These are phyloP conservation scores for Zeugodacus cucurbitae DNA, from an alignment of 1,140 invertebrate genomes.

Conservation along the genomic window DNA sequence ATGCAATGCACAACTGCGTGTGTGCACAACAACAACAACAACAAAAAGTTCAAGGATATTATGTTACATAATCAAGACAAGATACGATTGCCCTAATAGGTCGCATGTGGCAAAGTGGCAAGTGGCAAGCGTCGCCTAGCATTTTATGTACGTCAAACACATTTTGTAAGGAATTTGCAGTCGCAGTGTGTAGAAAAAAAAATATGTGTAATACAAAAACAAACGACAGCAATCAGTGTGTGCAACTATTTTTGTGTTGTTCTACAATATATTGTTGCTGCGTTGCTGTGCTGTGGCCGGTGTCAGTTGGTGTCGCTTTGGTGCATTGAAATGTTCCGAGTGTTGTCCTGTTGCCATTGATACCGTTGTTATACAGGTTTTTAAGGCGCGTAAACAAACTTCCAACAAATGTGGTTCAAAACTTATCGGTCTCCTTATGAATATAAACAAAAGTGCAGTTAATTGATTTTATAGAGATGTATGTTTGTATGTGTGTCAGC, in stretches of 20 bases:
- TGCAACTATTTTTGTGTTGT: slow-evolving; percentile 4
- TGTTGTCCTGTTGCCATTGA: slow-evolving; percentile 28
- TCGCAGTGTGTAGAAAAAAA: not conserved
- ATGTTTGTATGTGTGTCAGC: not conserved
- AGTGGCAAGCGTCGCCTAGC: not conserved
- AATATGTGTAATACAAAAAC: not conserved
- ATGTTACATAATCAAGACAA: not conserved
- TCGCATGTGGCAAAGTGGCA: too few relatives aligned
- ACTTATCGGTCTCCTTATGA: not conserved
- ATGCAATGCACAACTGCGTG: not conserved
- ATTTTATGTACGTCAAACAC: not conserved
- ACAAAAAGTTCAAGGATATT: slow-evolving; percentile 14
- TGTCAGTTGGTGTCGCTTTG: not conserved
- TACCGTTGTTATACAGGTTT: slow-evolving; percentile 2
- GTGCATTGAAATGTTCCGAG: not conserved
- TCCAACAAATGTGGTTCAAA: not conserved
- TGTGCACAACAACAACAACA: too few relatives aligned
- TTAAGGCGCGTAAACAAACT: slow-evolving; percentile 16
- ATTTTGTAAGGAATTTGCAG: not conserved
- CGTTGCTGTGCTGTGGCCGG: not conserved
- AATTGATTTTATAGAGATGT: not conserved
- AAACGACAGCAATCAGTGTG: not conserved
- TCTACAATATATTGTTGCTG: not conserved
- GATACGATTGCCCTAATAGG: not conserved
- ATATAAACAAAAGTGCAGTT: slow-evolving; percentile 14